Evolutionary conservation across 2,797 vertebrate species (phyloP).

Genomic region (Crenichthys baileyi): DNA sequence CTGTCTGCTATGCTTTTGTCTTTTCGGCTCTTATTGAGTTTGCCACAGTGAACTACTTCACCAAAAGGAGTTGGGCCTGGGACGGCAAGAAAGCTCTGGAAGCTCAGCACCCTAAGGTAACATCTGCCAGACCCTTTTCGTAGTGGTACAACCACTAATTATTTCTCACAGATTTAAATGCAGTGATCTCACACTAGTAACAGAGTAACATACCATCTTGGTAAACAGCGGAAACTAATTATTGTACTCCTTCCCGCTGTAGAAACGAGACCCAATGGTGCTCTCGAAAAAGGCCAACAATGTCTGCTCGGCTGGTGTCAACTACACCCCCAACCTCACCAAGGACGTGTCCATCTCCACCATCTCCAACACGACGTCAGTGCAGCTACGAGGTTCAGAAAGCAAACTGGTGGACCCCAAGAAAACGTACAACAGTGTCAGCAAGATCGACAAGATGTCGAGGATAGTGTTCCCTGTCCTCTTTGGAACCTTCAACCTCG

Average conservation of each 20-base stretch:
- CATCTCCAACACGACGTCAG: constrained; percentile 81
- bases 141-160: constrained; percentile 28
- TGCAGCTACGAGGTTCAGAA: constrained; percentile 81
- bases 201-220: neutral
- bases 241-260: constrained; percentile 20
- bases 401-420: constrained; percentile 87
- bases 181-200: constrained; percentile 8
- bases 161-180: constrained; percentile 21
- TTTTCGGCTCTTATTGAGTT: constrained; percentile 98
- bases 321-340: constrained; percentile 87
- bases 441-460: constrained; percentile 96
- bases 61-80: constrained; percentile 98
- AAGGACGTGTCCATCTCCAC: constrained; percentile 87
- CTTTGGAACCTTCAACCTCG: constrained; percentile 93
- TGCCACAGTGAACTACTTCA: constrained; percentile 98
- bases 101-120: constrained; percentile 81
- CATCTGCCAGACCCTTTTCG: constrained; percentile 19
- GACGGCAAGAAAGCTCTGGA: constrained; percentile 96
- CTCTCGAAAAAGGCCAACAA: constrained; percentile 87
- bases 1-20: constrained; percentile 97
- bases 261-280: constrained; percentile 90
- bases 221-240: constrained; percentile 8
- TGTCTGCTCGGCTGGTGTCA: constrained; percentile 84
- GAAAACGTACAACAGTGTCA: constrained; percentile 97
- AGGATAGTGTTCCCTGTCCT: constrained; percentile 92